Percentiles rank a stretch among this genome's conserved stretches.
Evolutionary conservation across 2,888 invertebrate species (phyloP).

Genomic region (Onthophagus sagittarius): DNA sequence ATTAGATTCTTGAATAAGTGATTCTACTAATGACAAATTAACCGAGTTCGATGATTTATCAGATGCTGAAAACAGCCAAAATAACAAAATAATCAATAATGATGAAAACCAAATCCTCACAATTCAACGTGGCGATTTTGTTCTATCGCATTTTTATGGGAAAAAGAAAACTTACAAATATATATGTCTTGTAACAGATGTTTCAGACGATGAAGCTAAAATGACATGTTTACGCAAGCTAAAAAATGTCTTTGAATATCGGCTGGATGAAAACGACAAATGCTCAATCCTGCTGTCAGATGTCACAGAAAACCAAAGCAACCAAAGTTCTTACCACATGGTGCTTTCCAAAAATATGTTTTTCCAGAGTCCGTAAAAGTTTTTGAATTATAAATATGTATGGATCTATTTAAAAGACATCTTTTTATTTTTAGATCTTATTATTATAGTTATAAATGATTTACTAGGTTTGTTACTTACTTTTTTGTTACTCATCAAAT

Average conservation of each 20-base stretch:
- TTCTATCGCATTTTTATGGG: constrained; percentile 19
- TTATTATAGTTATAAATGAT: constrained; percentile 2
- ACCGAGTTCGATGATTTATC: constrained; percentile 22
- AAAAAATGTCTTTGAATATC: constrained; percentile 15
- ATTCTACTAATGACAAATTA: constrained; percentile 2
- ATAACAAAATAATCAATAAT: constrained; percentile 18
- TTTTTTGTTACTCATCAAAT: background rate
- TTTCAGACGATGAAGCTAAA: constrained; percentile 23
- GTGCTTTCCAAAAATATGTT: constrained; percentile 21
- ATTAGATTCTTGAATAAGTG: background rate
- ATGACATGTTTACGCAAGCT: constrained; percentile 22
- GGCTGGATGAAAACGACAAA: constrained; percentile 21
- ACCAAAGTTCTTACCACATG: constrained; percentile 21
- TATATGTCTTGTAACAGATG: constrained; percentile 22
- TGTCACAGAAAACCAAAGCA: constrained; percentile 22
- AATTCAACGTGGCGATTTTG: constrained; percentile 21
- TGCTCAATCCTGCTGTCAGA: constrained; percentile 24
- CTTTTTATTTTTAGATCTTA: background rate
- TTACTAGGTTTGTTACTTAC: background rate
- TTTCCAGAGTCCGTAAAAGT: constrained; percentile 18
- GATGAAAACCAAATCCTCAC: constrained; percentile 20
- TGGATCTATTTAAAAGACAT: too few relatives aligned
- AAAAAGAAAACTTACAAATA: constrained; percentile 21
- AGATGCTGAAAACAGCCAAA: constrained; percentile 18
- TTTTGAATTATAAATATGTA: constrained; percentile 16